Evolutionary conservation across 2,113 vertebrate genomes (phyloP), one percentile per base, ranked within the genome.

Genomic region (Oryzias woworae): DNA sequence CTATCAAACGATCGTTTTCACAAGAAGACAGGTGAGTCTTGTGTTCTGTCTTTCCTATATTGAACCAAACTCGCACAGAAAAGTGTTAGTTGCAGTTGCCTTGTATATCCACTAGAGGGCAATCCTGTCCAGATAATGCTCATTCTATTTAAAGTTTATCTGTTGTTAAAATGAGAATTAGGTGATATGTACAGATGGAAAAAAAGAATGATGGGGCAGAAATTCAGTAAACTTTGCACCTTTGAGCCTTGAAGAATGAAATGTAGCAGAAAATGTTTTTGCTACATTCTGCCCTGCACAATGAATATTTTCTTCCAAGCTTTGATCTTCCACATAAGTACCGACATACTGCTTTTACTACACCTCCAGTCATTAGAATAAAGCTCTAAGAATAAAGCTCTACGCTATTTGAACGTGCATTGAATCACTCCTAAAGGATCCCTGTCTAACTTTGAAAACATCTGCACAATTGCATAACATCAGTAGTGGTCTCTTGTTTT

Each of bases 41-140:
- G 7, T 28, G 26, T 6, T 28, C 2, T 50, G 49, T 48, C 18
- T 18, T 18, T 49, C 13, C 18, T 23, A 3, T 15, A 4, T 51
- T 51, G 14, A 22, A 50, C 46, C 18, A 48, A 10, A 36, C 8
- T 20, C 10, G 10, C 1, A 7, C n/a, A 20, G 7, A 10, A 48
- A 16, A 42, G 6, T 31, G 23, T 48, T 17, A 18, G 8, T 5
- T 42, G 47, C 49, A 7, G 1, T 54, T 52, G 4, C 18, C 36
- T 5, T 2, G 2, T 12, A 5, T 0, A 0, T 47, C 82, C 84
- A 83, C 71, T 14, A 72, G 84, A 68, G 82, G 73, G 82, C 14
- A 43, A 24, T 28, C 80, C 50, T 17, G 3, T 66, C 42, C 17
- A 60, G 7, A 16, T 22, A 52, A 80, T 73, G 18, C 43, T 42